Evolutionary conservation across 1,140 invertebrate genomes (phyloP).

Genomic region (Zaprionus gabonicus): DNA sequence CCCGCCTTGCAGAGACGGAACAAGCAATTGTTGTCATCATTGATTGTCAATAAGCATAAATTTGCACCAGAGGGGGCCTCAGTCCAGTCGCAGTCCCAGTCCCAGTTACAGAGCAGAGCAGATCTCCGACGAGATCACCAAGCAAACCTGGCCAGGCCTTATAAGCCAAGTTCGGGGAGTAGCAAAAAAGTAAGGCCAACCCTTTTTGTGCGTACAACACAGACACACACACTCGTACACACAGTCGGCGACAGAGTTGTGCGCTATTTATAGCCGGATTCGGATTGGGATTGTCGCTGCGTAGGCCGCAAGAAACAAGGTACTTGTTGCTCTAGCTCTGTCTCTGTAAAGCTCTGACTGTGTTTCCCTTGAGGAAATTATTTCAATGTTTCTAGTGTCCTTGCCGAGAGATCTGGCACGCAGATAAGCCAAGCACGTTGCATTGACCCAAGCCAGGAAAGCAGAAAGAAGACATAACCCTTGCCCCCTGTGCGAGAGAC

Average conservation of each 20-base stretch:
- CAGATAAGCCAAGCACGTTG: conserved; percentile 41
- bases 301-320: conserved; percentile 43
- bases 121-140: not conserved
- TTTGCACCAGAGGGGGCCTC: conserved; percentile 78
- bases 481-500: not conserved
- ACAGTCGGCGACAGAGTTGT: not conserved
- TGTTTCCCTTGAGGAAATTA: conserved; percentile 43
- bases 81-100: not conserved
- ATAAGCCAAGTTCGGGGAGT: conserved; percentile 17
- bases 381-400: conserved; percentile 55
- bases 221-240: conserved; percentile 12
- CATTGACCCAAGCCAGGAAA: conserved; percentile 35
- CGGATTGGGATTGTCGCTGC: conserved; percentile 38
- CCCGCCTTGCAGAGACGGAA: conserved; percentile 62
- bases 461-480: not conserved
- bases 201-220: conserved; percentile 41
- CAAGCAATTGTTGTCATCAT: conserved; percentile 84
- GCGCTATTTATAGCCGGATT: conserved; percentile 41
- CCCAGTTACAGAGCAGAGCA: not conserved
- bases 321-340: conserved; percentile 32
- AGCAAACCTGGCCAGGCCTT: conserved; percentile 3
- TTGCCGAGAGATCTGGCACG: conserved; percentile 44
- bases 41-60: conserved; percentile 84
- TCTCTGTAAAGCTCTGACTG: conserved; percentile 12
- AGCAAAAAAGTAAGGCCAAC: conserved; percentile 34